phyloP scores from a whole-genome alignment of 2,113 vertebrate species.

The Nycticebus coucang region DNA sequence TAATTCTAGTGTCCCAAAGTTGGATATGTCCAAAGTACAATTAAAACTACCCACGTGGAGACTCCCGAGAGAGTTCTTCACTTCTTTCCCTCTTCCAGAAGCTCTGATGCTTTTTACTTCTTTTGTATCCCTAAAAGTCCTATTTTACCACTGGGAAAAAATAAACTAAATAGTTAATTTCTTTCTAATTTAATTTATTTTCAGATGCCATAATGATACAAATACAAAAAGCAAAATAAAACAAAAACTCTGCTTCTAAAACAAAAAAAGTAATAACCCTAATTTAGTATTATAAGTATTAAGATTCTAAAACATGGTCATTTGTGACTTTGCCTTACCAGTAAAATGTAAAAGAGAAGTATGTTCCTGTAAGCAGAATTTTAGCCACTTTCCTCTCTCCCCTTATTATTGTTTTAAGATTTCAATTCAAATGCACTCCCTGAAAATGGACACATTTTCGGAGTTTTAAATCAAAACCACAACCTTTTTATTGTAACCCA shows the following conservation, averaged over 20 bases:
- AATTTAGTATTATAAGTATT: background rate
- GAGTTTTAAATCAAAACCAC: slow-evolving; percentile 42
- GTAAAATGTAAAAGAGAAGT: background rate
- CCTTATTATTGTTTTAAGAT: slow-evolving; percentile 18
- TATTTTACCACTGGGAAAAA: too few species aligned
- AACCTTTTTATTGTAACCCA: slow-evolving; percentile 42
- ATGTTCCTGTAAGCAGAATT: background rate
- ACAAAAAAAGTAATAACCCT: slow-evolving; percentile 13
- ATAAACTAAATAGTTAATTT: background rate
- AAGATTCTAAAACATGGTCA: slow-evolving; percentile 3
- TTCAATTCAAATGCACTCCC: background rate
- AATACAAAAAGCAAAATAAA: background rate
- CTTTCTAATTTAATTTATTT: background rate
- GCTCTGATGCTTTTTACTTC: too few species aligned
- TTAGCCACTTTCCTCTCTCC: background rate
- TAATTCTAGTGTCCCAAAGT: background rate
- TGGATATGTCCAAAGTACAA: background rate
- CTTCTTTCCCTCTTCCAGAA: too few species aligned
- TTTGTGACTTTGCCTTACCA: slow-evolving; percentile 5
- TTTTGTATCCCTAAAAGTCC: too few species aligned
- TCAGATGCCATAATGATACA: background rate
- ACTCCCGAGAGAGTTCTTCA: too few species aligned
- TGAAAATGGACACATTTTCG: background rate
- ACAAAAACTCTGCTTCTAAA: slow-evolving; percentile 25
- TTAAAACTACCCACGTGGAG: background rate